Evolutionary conservation across 2,888 invertebrate genomes (phyloP).

Genomic region (Epinotia demarniana): DNA sequence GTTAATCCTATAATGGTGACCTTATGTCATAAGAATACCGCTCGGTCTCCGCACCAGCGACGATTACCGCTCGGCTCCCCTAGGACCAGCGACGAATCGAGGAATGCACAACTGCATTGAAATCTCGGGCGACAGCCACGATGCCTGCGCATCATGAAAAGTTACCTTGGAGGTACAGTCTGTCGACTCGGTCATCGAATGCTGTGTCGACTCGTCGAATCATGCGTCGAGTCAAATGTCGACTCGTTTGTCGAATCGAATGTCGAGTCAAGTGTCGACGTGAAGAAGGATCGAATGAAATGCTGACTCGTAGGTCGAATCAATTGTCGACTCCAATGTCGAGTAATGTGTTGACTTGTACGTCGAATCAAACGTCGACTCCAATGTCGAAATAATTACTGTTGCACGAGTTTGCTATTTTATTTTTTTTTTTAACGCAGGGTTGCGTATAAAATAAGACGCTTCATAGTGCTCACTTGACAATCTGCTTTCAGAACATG

Average conservation of each 20-base stretch:
- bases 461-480: not conserved
- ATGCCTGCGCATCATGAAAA: not conserved
- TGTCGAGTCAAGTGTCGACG: not conserved
- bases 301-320: too few relatives aligned
- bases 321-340: too few relatives aligned
- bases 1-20: not conserved
- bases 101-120: not conserved
- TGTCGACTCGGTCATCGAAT: constrained; percentile 1
- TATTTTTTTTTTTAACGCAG: not conserved
- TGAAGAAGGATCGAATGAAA: too few relatives aligned
- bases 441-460: not conserved
- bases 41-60: constrained; percentile 14
- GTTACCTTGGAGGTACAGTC: not conserved
- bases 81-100: constrained; percentile 9
- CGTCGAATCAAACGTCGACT: not conserved
- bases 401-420: not conserved
- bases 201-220: not conserved
- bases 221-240: too few relatives aligned
- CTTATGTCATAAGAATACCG: constrained; percentile 3
- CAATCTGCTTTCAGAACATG: constrained; percentile 17
- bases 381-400: not conserved
- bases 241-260: not conserved
- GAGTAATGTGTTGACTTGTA: too few relatives aligned
- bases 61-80: constrained; percentile 11
- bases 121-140: not conserved